Evolutionary conservation across 2,113 vertebrate species (phyloP), one percentile per base, ranked within the genome.

Genomic region (Menura novaehollandiae): DNA sequence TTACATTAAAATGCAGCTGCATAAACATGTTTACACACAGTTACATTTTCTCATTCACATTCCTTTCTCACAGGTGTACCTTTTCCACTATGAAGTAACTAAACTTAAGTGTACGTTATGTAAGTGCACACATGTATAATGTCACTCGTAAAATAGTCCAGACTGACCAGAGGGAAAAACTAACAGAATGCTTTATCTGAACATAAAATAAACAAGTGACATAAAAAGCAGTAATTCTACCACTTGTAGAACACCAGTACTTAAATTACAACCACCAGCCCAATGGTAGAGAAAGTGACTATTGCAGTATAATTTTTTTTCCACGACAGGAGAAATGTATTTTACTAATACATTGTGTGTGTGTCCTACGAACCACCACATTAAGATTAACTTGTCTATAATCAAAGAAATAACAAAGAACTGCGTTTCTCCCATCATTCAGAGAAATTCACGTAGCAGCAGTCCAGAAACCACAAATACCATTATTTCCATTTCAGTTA

Each of bases 1-100:
- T 91, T 81, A 92, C 80, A 86, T 94, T 93, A 85, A 95, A 95
- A 89, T 59, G 88, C 97, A 98, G 97, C 97, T 98, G 97, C 91
- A 96, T 82, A 98, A 97, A 98, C 95, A 97, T 95, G 95, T 98
- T 98, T 97, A 96, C 90, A 77, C 76, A 90, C 72, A 93, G 66
- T 96, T 72, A 80, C 21, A 91, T 91, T 91, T 93, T 96, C 94
- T 91, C 91, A 93, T 67, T 71, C 88, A 79, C 89, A 93, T 93
- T 97, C 97, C 92, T 96, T 77, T 89, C 76, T 91, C 82, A 78
- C 96, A 97, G 91, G 96, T 97, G 95, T 78, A 86, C 33, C 87
- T 93, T 98, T 97, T 97, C 96, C 95, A 97, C 85, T 77, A 82
- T 24, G 59, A 95, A 75, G 85, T 95, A 93, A 93, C 73, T 63